Base-by-base conservation (phyloP, 2,113 vertebrate genomes). In the Speoplatyrhinus poulsoni region DNA sequence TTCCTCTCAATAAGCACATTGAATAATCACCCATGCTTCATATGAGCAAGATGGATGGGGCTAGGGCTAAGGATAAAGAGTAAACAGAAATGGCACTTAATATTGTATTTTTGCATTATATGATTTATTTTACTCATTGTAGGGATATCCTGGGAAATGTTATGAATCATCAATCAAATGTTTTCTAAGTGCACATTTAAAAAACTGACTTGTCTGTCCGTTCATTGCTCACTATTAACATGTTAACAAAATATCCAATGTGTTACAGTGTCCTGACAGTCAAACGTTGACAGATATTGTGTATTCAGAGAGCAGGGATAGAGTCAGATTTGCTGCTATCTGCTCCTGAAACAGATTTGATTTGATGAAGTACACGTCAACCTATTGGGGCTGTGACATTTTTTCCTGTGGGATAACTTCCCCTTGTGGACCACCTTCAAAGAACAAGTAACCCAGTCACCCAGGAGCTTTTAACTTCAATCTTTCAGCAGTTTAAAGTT, bases 401-500 rank as follows among this genome's bases (percentile, higher is more conserved):
- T 62, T 69, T 79, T 70, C 36, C 70, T 36, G 50, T 77, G 57
- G 59, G 81, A 68, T 78, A 88, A 80, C 84, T 83, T 71, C 72
- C 81, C 77, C 72, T 79, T 69, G 67, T 50, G 72, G 69, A 83
- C 67, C 58, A 58, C 15, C 71, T 80, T 87, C 74, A 86, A 87
- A 89, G 77, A 70, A 66, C 75, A 72, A 58, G 67, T 62, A 26
- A 76, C 70, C 76, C 76, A 82, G 80, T 33, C 63, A 33, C 81
- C 88, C 81, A 52, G 73, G 15, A 81, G 77, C 76, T 78, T 67
- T 81, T 87, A 90, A 90, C 89, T 87, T 87, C 87, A 87, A 87
- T 89, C 85, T 86, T 85, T 90, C 88, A 89, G 72, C 73, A 67
- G 63, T 85, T 88, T 79, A 88, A 81, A 80, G 79, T 80, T 82